These are phyloP conservation scores for Parthenolecanium corni DNA, from an alignment of 2,888 invertebrate genomes.

Conservation along the genomic window DNA sequence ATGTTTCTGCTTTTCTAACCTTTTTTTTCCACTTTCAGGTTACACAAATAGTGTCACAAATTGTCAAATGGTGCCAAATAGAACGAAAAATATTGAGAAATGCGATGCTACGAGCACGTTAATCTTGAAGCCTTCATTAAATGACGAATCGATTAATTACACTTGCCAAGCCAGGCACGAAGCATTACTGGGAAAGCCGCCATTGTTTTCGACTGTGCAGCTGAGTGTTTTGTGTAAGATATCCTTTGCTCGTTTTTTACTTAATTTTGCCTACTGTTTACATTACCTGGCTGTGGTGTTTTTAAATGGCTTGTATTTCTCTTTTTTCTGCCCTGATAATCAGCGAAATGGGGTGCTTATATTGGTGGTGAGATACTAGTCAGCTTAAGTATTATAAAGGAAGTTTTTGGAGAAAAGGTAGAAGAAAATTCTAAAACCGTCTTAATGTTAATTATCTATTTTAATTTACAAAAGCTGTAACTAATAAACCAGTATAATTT, in stretches of 20 bases:
- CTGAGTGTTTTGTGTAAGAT: conserved; percentile 77
- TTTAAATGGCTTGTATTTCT: not conserved
- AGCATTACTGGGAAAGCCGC: conserved; percentile 62
- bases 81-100: conserved; percentile 41
- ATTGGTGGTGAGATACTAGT: too few species aligned
- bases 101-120: conserved; percentile 49
- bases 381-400: too few species aligned
- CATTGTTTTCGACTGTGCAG: conserved; percentile 70
- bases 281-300: too few species aligned
- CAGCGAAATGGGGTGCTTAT: too few species aligned
- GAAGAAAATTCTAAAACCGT: too few species aligned
- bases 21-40: not conserved
- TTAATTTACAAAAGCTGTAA: too few species aligned
- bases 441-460: too few species aligned
- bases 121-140: conserved; percentile 63
- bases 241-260: not conserved
- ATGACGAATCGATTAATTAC: conserved; percentile 79
- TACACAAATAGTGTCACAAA: not conserved
- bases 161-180: conserved; percentile 82
- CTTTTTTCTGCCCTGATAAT: not conserved
- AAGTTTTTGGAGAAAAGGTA: too few species aligned
- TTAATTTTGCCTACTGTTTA: too few species aligned
- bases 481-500: too few species aligned
- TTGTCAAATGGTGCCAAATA: conserved; percentile 34
- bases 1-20: too few species aligned